Percentiles rank a stretch among this genome's conserved stretches.
These are phyloP conservation scores for Platygyra sinensis DNA, from an alignment of 64 coral and sea anemone species.

Conservation along the genomic window DNA sequence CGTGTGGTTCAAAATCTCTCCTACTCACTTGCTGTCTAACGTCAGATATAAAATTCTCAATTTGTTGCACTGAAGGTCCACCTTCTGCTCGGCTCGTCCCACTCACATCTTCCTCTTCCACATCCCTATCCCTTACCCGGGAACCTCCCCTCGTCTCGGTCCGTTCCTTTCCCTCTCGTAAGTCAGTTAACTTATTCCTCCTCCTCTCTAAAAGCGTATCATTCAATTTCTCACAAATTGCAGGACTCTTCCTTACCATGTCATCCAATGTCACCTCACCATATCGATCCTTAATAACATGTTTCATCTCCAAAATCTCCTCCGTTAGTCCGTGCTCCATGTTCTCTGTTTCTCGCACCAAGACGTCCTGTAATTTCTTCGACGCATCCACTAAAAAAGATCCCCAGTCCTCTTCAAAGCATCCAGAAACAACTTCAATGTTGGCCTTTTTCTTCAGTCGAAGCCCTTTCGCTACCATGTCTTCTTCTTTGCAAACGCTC, in stretches of 20 bases:
- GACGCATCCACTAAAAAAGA: neutral
- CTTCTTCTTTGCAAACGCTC: too few species aligned
- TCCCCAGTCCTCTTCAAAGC: neutral
- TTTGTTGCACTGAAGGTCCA: neutral
- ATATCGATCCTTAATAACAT: neutral
- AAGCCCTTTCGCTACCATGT: too few species aligned
- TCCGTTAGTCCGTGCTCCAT: too few species aligned
- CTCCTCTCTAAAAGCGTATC: too few species aligned
- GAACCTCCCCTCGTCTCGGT: too few species aligned
- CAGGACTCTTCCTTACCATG: neutral
- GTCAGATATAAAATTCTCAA: slow-evolving; percentile 6
- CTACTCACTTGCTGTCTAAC: neutral
- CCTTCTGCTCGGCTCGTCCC: too few species aligned
- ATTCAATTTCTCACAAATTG: neutral
- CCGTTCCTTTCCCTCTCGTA: too few species aligned
- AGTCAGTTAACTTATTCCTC: too few species aligned
- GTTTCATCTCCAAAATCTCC: neutral
- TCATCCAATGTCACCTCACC: neutral
- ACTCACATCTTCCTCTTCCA: too few species aligned
- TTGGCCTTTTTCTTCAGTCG: too few species aligned
- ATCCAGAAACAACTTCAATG: too few species aligned
- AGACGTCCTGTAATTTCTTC: neutral
- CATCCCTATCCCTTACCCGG: too few species aligned
- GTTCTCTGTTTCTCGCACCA: neutral
- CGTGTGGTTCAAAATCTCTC: neutral